Base-by-base conservation (phyloP, 2,797 vertebrate species). In the Siniperca undulata region DNA sequence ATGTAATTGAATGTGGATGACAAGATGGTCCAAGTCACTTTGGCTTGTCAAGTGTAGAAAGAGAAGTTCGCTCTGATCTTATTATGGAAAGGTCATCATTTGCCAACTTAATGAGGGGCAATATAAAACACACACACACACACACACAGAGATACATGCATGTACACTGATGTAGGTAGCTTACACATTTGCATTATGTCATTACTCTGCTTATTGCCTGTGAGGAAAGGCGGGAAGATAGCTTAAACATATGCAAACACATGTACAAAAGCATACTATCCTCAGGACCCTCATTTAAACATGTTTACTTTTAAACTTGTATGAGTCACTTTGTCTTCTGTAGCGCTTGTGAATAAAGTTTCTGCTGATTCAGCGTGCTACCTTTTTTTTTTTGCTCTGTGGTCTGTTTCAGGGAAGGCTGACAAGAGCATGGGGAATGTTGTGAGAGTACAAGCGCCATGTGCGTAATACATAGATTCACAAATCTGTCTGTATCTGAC, bases 361-460 rank as follows among this genome's bases (percentile, higher is more conserved):
- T 80, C 76, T 87, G 81, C 81, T 78, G 75, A 76, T 73, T 83
- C 38, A 0, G 68, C n/a, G 27, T 52, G 38, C 68, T 69, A 38
- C 42, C 55, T 67, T 30, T 36, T 62, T 40, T 64, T 62, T 44
- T 61, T 65, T 61, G 16, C 30, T 64, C 67, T 60, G 73, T 30
- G 66, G 48, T 68, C 75, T n/a, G 27, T 75, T 79, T 85, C 48
- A 46, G 60, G 46, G 58, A 65, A 72, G 61, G 70, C 64, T 84
- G 75, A 80, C 77, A 64, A 58, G 70, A 83, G n/a, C 81, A 83
- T 70, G 80, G 50, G 88, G 83, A 90, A 92, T 89, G 82, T 74
- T 8, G 34, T 74, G 67, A n/a, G 78, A 82, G 80, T 30, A 80
- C 81, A 86, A 81, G 78, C n/a, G 59, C 36, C 75, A 76, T 79